phyloP scores from a whole-genome alignment of 2,797 vertebrate genomes.

The Mormyrops attenuatus region DNA sequence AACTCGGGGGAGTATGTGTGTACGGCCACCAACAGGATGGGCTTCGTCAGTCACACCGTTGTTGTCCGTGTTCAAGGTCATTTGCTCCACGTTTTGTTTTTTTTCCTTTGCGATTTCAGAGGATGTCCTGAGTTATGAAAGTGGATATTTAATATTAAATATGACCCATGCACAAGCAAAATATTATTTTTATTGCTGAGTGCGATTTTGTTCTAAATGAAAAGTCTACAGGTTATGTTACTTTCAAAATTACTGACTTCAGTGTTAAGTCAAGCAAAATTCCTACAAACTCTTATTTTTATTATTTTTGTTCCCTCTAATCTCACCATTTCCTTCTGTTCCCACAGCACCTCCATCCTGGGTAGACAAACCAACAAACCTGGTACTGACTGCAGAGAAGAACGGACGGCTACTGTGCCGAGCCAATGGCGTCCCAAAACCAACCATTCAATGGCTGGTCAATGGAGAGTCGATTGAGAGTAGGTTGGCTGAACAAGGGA shows the following conservation, averaged over 20 bases:
- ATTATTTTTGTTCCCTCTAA: too few relatives aligned
- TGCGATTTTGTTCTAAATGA: not conserved
- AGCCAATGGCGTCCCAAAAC: conserved; percentile 85
- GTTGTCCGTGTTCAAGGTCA: conserved; percentile 90
- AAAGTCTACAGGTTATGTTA: not conserved
- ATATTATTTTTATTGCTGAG: not conserved
- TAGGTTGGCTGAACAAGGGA: conserved; percentile 45
- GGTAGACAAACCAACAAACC: conserved; percentile 81
- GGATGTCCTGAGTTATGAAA: not conserved
- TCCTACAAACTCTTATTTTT: not conserved
- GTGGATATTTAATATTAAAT: not conserved
- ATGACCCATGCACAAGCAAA: not conserved
- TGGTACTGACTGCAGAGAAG: conserved; percentile 88
- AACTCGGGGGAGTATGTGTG: conserved; percentile 88
- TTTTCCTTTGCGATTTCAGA: not conserved
- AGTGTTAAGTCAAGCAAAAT: not conserved
- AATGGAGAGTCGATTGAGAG: conserved; percentile 85
- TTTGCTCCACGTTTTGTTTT: not conserved
- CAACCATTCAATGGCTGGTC: conserved; percentile 83
- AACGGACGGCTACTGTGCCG: conserved; percentile 80
- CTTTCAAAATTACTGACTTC: not conserved
- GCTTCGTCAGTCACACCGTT: conserved; percentile 82
- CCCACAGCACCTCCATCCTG: conserved; percentile 85
- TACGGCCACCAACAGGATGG: conserved; percentile 82
- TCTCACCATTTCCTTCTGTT: not conserved